Percentiles rank a stretch among this genome's conserved stretches.
These are phyloP conservation scores for Vanessa tameamea DNA, from an alignment of 1,140 invertebrate genomes.

Conservation along the genomic window DNA sequence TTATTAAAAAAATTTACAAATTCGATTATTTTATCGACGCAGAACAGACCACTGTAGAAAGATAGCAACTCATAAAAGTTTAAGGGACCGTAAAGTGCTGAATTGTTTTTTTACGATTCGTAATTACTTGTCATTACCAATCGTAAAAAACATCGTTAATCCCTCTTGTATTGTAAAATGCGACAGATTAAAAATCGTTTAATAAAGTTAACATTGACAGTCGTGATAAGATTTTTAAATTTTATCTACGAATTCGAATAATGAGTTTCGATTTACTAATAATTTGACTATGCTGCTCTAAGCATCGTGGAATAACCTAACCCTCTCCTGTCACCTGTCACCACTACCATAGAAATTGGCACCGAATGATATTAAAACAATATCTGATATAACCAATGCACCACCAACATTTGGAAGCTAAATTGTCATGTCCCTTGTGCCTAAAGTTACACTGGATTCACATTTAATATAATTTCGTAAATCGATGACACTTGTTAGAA, in stretches of 20 bases:
- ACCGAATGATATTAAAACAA: too few relatives aligned
- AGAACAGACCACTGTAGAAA: constrained; percentile 27
- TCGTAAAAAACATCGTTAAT: constrained; percentile 37
- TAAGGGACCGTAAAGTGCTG: constrained; percentile 34
- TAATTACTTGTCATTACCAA: constrained; percentile 43
- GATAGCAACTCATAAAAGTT: constrained; percentile 37
- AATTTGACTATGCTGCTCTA: too few relatives aligned
- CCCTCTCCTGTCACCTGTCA: too few relatives aligned
- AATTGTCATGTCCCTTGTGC: too few relatives aligned
- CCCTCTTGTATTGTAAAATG: constrained; percentile 25
- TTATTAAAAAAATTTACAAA: constrained; percentile 8
- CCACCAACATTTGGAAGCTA: too few relatives aligned
- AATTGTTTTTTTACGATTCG: constrained; percentile 41
- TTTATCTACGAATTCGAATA: neutral
- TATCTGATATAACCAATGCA: too few relatives aligned
- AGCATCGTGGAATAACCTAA: too few relatives aligned
- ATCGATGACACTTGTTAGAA: too few relatives aligned
- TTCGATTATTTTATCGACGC: constrained; percentile 34
- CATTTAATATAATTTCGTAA: too few relatives aligned
- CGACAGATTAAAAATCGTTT: constrained; percentile 30
- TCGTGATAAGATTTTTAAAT: neutral
- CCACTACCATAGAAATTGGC: too few relatives aligned
- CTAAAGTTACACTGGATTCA: too few relatives aligned
- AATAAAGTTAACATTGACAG: neutral
- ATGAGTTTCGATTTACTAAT: too few relatives aligned